Evolutionary conservation across 2,888 invertebrate genomes (phyloP).

Genomic region (Eupithecia abbreviata): DNA sequence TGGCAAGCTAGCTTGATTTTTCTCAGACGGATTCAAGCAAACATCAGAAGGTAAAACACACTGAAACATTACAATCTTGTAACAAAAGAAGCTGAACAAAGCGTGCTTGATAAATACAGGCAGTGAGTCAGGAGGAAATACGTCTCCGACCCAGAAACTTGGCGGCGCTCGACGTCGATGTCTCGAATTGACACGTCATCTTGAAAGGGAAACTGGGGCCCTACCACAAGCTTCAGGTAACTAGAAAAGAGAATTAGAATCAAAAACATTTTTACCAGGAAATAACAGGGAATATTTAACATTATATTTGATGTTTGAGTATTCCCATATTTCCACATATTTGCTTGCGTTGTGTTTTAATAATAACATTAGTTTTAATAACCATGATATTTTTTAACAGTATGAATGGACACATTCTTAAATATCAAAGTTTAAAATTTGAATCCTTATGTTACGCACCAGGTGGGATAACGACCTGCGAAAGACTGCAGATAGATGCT

Average conservation of each 20-base stretch:
- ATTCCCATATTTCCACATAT: not conserved
- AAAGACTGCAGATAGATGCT: too few species aligned
- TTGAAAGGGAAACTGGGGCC: conserved; percentile 8
- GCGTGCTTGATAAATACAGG: conserved; percentile 36
- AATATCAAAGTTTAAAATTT: not conserved
- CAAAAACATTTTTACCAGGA: not conserved
- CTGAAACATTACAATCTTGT: conserved; percentile 6
- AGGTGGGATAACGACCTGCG: too few species aligned
- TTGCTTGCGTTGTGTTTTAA: not conserved
- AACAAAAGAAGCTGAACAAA: conserved; percentile 15
- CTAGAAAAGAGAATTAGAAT: not conserved
- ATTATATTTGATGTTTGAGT: not conserved
- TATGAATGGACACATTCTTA: not conserved
- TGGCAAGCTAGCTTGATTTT: not conserved
- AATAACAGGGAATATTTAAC: not conserved
- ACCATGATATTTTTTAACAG: not conserved
- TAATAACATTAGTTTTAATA: not conserved
- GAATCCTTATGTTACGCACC: not conserved
- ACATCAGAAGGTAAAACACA: not conserved
- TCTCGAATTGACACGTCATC: conserved; percentile 45
- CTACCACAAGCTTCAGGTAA: not conserved
- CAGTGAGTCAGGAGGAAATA: conserved; percentile 48
- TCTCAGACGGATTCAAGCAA: not conserved
- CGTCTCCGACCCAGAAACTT: conserved; percentile 45
- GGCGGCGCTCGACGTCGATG: conserved; percentile 31